A percentile compares a stretch with the other conserved stretches of the same genome.
These are phyloP conservation scores for Drosophila kokeensis DNA, from an alignment of 2,888 invertebrate genomes.

Conservation along the genomic window DNA sequence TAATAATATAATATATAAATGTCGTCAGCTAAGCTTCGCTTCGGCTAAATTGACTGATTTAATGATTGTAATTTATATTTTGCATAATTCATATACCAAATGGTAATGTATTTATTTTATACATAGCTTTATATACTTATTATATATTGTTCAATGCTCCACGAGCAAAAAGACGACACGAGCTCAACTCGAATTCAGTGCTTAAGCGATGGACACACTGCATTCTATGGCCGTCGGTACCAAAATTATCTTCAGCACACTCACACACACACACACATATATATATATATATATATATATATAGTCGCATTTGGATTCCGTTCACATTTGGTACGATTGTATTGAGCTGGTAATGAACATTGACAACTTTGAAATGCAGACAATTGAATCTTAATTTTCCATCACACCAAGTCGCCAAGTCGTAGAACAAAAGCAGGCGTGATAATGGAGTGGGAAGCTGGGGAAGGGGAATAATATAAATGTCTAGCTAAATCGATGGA, in stretches of 20 bases:
- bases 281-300: background rate
- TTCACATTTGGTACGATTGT: slow-evolving; percentile 63
- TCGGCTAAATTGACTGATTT: background rate
- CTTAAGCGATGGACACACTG: background rate
- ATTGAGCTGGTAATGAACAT: slow-evolving; percentile 72
- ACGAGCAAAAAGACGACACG: slow-evolving; percentile 2
- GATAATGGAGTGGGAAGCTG: background rate
- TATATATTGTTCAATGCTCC: background rate
- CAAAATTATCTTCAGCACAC: slow-evolving; percentile 53
- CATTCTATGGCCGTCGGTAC: slow-evolving; percentile 32
- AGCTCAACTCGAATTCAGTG: slow-evolving; percentile 2
- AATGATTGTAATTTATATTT: background rate
- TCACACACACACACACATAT: slow-evolving; percentile 3
- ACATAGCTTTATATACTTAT: background rate
- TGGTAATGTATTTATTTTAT: background rate
- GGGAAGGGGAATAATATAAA: too few species aligned
- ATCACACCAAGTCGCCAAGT: slow-evolving; percentile 30
- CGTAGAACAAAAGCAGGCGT: slow-evolving; percentile 7
- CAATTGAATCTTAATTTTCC: slow-evolving; percentile 79
- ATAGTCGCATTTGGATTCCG: slow-evolving; percentile 35
- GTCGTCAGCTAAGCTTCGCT: background rate
- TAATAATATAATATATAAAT: background rate
- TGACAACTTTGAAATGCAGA: slow-evolving; percentile 75
- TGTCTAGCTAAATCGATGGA: slow-evolving; percentile 13
- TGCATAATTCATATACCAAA: background rate